phyloP scores from a whole-genome alignment of 2,113 vertebrate species.

The Cryptomyrus ogoouensis region DNA sequence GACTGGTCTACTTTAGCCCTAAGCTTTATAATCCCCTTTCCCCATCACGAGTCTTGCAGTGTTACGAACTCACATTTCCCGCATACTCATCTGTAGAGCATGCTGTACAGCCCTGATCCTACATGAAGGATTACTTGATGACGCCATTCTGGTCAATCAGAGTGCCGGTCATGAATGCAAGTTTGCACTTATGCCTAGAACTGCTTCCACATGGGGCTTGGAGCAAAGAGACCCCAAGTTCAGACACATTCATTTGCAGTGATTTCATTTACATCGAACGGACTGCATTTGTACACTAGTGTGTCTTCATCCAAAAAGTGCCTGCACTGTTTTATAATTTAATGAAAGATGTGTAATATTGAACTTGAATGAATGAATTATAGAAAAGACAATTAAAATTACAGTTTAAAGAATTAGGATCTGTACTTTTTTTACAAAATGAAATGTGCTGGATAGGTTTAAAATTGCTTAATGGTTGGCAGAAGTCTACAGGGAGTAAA shows the following conservation, averaged over 20 bases:
- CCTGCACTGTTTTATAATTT: constrained; percentile 37
- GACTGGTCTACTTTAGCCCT: constrained; percentile 69
- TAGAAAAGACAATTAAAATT: constrained; percentile 29
- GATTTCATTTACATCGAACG: constrained; percentile 27
- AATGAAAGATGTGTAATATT: constrained; percentile 1
- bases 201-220: not conserved
- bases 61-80: not conserved
- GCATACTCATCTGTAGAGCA: not conserved
- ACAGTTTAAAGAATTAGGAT: constrained; percentile 3
- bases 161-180: not conserved
- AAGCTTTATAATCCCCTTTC: not conserved
- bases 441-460: not conserved
- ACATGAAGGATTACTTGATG: not conserved
- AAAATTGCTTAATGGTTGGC: not conserved
- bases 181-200: not conserved
- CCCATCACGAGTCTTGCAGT: not conserved
- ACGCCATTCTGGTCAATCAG: not conserved
- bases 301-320: constrained; percentile 48
- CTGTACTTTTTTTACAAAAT: not conserved
- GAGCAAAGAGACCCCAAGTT: constrained; percentile 1
- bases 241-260: not conserved
- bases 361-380: constrained; percentile 18
- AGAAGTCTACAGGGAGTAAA: not conserved
- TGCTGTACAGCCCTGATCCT: not conserved
- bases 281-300: constrained; percentile 39